A percentile compares a stretch with the other conserved stretches of the same genome.
Evolutionary conservation across 2,888 invertebrate genomes (phyloP).

Genomic region (Mimumesa dahlbomi): DNA sequence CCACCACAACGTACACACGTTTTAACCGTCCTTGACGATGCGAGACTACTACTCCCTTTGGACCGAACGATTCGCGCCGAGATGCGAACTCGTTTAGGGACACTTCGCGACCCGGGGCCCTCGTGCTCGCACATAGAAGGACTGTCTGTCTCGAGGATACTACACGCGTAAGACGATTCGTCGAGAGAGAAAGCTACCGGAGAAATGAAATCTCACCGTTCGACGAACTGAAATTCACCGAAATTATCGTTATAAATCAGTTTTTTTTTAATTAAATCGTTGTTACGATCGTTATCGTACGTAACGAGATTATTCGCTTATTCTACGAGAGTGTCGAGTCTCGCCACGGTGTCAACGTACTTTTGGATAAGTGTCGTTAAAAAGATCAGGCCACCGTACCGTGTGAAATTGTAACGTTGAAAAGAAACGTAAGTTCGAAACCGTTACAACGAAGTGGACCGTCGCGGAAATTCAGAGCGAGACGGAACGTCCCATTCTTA

Average conservation of each 20-base stretch:
- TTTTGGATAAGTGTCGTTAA: too few relatives aligned
- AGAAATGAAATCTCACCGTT: background rate
- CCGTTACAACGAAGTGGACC: slow-evolving; percentile 42
- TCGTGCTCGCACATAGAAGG: background rate
- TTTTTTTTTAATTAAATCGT: too few relatives aligned
- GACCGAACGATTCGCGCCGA: background rate
- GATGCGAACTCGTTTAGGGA: slow-evolving; percentile 4
- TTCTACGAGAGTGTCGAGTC: too few relatives aligned
- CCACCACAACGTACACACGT: slow-evolving; percentile 6
- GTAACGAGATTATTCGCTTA: too few relatives aligned
- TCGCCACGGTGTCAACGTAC: too few relatives aligned
- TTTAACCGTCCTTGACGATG: slow-evolving; percentile 12
- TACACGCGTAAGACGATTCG: background rate
- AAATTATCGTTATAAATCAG: too few relatives aligned
- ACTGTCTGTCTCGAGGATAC: background rate
- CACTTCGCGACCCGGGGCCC: slow-evolving; percentile 4
- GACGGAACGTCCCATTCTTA: slow-evolving; percentile 32
- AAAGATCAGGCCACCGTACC: too few relatives aligned
- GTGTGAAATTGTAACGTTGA: too few relatives aligned
- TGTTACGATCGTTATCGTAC: too few relatives aligned
- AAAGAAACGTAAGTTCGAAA: background rate
- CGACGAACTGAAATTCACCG: background rate
- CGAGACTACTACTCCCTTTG: background rate
- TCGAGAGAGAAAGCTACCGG: background rate
- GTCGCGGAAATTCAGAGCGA: slow-evolving; percentile 44